Evolutionary conservation across 2,888 invertebrate genomes (phyloP).

Genomic region (Brachyptera risi): DNA sequence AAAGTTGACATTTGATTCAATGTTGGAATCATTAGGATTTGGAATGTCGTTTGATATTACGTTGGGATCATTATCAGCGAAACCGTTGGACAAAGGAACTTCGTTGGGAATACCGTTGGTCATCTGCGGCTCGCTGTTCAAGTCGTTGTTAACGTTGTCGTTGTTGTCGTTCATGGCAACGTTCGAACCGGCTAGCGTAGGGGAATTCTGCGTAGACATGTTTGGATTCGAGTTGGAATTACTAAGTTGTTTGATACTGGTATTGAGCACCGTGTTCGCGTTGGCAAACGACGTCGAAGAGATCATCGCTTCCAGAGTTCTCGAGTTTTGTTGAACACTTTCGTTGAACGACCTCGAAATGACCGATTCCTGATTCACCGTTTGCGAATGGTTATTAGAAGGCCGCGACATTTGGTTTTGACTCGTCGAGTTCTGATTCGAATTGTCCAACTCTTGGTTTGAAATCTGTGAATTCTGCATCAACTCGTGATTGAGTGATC

Average conservation of each 20-base stretch:
- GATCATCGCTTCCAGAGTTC: too few relatives aligned
- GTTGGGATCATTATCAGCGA: neutral
- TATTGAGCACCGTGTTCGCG: too few relatives aligned
- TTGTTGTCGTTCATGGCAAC: too few relatives aligned
- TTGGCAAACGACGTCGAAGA: neutral
- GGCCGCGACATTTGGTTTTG: too few relatives aligned
- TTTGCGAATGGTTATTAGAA: too few relatives aligned
- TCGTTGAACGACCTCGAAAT: constrained; percentile 6
- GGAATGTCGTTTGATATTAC: neutral
- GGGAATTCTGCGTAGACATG: constrained; percentile 1
- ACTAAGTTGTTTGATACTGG: constrained; percentile 12
- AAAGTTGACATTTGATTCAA: neutral
- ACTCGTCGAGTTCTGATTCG: too few relatives aligned
- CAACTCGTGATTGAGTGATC: constrained; percentile 20
- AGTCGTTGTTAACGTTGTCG: neutral
- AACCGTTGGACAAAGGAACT: too few relatives aligned
- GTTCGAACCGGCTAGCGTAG: constrained; percentile 4
- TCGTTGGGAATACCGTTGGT: too few relatives aligned
- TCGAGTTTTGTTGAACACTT: neutral
- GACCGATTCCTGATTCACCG: constrained; percentile 12
- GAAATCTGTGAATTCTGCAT: too few relatives aligned
- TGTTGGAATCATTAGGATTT: too few relatives aligned
- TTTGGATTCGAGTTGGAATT: constrained; percentile 10
- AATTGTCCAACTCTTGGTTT: too few relatives aligned
- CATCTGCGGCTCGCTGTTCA: too few relatives aligned